Conservation (phyloP, 2,888 invertebrate genomes). For the Acrobasis repandana region DNA sequence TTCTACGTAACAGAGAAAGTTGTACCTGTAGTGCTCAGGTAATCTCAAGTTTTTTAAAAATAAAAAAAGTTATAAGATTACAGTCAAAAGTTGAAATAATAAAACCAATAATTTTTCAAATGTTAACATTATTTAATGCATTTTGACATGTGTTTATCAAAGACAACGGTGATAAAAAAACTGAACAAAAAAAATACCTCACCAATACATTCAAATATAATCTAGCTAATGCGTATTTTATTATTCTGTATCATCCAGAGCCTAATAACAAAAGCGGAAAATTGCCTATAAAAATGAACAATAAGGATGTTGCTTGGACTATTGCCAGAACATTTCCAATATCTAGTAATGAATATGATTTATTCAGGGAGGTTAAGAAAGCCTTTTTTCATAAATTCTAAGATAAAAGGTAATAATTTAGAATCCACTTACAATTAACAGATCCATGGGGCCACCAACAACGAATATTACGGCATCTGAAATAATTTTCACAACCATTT, state of each 20-base stretch:
- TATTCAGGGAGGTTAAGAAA: slow-evolving; percentile 23
- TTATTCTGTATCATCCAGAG: slow-evolving; percentile 25
- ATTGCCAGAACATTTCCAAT: slow-evolving; percentile 40
- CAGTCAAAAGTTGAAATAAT: background rate
- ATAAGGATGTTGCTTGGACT: slow-evolving; percentile 40
- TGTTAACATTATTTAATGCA: too few species aligned
- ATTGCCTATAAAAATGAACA: slow-evolving; percentile 43
- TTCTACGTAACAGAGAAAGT: background rate
- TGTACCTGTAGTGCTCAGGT: background rate
- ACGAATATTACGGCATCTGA: slow-evolving; percentile 42
- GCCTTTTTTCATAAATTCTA: slow-evolving; percentile 13
- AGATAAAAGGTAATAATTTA: slow-evolving; percentile 14
- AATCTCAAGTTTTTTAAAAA: background rate
- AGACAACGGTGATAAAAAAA: background rate
- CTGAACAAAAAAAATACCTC: background rate
- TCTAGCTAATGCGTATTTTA: slow-evolving; percentile 21
- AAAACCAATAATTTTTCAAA: too few species aligned
- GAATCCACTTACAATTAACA: slow-evolving; percentile 27
- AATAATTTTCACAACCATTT: slow-evolving; percentile 43
- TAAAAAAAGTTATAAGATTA: background rate
- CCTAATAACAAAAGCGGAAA: slow-evolving; percentile 42
- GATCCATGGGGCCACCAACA: slow-evolving; percentile 1
- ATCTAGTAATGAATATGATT: slow-evolving; percentile 34
- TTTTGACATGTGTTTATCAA: too few species aligned
- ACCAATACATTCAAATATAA: slow-evolving; percentile 16